phyloP scores from a whole-genome alignment of 2,888 invertebrate genomes.

The Lithophane leautieri region DNA sequence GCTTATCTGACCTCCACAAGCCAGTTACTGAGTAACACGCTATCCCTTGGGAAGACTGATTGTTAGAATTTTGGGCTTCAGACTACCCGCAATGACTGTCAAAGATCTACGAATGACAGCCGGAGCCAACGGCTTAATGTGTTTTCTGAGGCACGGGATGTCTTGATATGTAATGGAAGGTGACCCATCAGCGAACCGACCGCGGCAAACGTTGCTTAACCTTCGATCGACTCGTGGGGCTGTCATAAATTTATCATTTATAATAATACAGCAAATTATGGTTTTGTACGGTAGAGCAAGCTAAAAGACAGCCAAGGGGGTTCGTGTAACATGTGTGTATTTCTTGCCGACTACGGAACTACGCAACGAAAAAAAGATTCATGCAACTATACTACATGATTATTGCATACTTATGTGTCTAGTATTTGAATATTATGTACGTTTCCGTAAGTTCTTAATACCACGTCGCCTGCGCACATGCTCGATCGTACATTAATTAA shows the following conservation, averaged over 20 bases:
- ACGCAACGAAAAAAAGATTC: not conserved
- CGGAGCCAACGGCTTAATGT: too few relatives aligned
- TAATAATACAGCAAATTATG: not conserved
- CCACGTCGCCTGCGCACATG: slow-evolving; percentile 8
- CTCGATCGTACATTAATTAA: slow-evolving; percentile 10
- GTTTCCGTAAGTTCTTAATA: slow-evolving; percentile 30
- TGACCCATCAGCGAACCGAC: too few relatives aligned
- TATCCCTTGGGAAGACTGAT: too few relatives aligned
- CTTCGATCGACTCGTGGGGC: too few relatives aligned
- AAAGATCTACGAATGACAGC: too few relatives aligned
- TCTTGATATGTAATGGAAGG: too few relatives aligned
- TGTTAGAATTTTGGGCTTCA: too few relatives aligned
- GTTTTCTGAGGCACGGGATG: too few relatives aligned
- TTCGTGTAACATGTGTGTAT: slow-evolving; percentile 1
- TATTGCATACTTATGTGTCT: slow-evolving; percentile 25
- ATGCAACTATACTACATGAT: not conserved
- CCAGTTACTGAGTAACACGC: too few relatives aligned
- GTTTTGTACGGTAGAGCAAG: not conserved
- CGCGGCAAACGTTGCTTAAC: too few relatives aligned
- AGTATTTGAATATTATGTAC: slow-evolving; percentile 23
- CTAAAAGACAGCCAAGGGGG: not conserved
- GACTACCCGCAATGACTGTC: too few relatives aligned
- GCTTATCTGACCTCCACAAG: too few relatives aligned
- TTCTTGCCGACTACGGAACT: slow-evolving; percentile 2
- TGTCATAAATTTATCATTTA: not conserved